Evolutionary conservation across 2,113 vertebrate genomes (phyloP).

Genomic region (Cheilinus undulatus): DNA sequence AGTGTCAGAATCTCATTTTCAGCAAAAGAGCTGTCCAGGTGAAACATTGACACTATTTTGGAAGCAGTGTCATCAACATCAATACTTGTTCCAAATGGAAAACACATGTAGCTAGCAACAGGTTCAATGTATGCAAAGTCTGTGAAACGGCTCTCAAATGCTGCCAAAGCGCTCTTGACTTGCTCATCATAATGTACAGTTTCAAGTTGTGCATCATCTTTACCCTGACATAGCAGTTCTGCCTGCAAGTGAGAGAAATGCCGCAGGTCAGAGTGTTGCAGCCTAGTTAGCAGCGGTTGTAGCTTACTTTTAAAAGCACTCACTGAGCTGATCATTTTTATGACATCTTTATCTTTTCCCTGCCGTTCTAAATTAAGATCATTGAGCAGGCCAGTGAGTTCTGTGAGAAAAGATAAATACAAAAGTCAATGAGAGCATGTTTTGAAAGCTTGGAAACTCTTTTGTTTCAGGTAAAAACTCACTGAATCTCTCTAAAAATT

Average conservation of each 20-base stretch:
- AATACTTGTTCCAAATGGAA: not conserved
- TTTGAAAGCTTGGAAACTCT: not conserved
- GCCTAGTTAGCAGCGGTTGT: not conserved
- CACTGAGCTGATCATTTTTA: not conserved
- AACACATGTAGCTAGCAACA: not conserved
- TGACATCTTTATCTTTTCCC: not conserved
- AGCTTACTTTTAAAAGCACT: not conserved
- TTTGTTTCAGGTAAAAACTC: not conserved
- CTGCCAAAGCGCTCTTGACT: not conserved
- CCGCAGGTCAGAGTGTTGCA: not conserved
- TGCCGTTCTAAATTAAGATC: slow-evolving; percentile 2
- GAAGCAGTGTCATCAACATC: too few relatives aligned
- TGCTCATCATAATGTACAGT: not conserved
- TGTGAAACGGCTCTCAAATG: not conserved
- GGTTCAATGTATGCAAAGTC: not conserved
- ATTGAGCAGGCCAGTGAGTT: slow-evolving; percentile 1
- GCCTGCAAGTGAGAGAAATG: not conserved
- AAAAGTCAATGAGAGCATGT: not conserved
- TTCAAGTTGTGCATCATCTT: not conserved
- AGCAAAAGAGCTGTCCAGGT: not conserved
- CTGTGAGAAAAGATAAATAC: not conserved
- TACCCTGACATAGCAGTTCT: not conserved
- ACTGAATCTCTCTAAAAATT: not conserved
- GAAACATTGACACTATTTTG: not conserved
- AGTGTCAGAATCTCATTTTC: slow-evolving; percentile 1